phyloP scores from a whole-genome alignment of 2,797 vertebrate species.

The Chlorospingus flavigularis region DNA sequence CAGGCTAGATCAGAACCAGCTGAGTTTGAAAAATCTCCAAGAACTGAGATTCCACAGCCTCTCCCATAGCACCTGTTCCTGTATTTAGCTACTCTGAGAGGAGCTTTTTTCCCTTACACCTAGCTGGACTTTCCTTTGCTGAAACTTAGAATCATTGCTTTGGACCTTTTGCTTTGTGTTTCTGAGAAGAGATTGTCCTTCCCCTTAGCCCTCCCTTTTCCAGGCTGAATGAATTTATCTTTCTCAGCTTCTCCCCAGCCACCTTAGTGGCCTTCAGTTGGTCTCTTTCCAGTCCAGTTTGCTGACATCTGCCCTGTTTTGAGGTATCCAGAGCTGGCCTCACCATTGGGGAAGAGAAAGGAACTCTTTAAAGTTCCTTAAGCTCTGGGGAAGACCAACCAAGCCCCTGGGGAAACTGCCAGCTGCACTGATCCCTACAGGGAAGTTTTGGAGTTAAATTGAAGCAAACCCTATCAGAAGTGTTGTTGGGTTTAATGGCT shows the following conservation, averaged over 20 bases:
- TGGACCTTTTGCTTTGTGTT: neutral
- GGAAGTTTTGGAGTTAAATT: neutral
- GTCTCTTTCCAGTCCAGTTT: neutral
- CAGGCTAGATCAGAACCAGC: neutral
- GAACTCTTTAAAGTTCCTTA: neutral
- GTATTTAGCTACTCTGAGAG: neutral
- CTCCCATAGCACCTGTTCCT: neutral
- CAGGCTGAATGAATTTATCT: neutral
- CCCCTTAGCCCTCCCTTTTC: neutral
- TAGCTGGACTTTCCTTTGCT: neutral
- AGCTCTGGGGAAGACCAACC: neutral
- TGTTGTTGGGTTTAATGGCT: neutral
- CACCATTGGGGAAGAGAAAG: neutral
- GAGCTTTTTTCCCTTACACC: neutral
- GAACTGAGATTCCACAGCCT: neutral
- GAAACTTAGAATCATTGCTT: neutral
- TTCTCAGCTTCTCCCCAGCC: neutral
- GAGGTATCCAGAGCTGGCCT: neutral
- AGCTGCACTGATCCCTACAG: accelerated
- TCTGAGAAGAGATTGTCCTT: neutral
- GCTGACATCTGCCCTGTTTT: neutral
- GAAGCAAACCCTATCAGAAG: neutral
- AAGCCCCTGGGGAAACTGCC: neutral
- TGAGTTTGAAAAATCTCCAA: neutral
- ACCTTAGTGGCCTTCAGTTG: neutral